These are phyloP conservation scores for Pao palembangensis DNA, from an alignment of 2,113 vertebrate species.

Conservation along the genomic window DNA sequence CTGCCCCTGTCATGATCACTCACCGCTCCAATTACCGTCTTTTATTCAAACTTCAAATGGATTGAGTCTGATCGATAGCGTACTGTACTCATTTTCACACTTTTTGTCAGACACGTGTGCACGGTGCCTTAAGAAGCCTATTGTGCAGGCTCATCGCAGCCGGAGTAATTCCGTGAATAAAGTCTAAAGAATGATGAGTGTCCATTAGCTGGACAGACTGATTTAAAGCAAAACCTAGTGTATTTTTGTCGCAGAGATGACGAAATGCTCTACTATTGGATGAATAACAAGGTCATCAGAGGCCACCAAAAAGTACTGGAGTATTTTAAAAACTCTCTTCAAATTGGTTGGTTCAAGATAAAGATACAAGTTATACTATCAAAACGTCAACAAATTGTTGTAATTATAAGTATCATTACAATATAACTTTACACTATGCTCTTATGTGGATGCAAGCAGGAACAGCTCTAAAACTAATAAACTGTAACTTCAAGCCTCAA, in stretches of 20 bases:
- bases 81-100: constrained; percentile 63
- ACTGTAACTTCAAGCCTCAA: too few relatives aligned
- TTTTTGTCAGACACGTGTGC: constrained; percentile 21
- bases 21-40: constrained; percentile 48
- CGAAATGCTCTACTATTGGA: constrained; percentile 43
- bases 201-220: constrained; percentile 68
- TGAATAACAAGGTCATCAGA: constrained; percentile 27
- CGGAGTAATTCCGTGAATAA: constrained; percentile 63
- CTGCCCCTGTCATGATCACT: constrained; percentile 36
- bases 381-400: too few relatives aligned
- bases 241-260: constrained; percentile 57
- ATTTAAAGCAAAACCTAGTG: constrained; percentile 64
- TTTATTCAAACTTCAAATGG: constrained; percentile 66
- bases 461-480: too few relatives aligned
- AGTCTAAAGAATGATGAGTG: constrained; percentile 65
- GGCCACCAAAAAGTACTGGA: too few relatives aligned
- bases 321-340: too few relatives aligned
- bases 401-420: too few relatives aligned
- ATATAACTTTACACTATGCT: too few relatives aligned
- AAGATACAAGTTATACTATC: too few relatives aligned
- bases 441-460: too few relatives aligned
- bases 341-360: too few relatives aligned
- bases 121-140: constrained; percentile 57
- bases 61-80: constrained; percentile 68
- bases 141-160: constrained; percentile 64